phyloP scores from a whole-genome alignment of 2,888 invertebrate genomes.

The Drosophila koepferae region DNA sequence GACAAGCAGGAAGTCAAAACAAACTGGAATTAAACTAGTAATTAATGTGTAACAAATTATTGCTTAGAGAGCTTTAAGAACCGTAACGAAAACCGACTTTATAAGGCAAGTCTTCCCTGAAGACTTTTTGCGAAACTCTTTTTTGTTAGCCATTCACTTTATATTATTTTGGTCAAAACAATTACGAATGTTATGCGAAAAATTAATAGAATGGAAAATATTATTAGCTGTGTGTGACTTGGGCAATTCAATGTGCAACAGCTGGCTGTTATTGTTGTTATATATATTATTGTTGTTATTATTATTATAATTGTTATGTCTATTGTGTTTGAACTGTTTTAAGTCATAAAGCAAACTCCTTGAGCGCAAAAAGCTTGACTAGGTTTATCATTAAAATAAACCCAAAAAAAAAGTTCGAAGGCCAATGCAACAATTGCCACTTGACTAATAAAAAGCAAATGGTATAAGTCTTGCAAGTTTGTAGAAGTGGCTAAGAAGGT shows the following conservation, averaged over 20 bases:
- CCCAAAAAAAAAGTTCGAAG: constrained; percentile 31
- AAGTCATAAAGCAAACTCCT: constrained; percentile 25
- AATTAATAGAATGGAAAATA: constrained; percentile 76
- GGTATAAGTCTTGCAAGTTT: constrained; percentile 11
- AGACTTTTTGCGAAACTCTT: constrained; percentile 35
- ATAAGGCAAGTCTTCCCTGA: constrained; percentile 25
- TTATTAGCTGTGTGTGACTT: constrained; percentile 23
- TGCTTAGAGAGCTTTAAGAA: constrained; percentile 17
- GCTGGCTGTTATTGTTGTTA: constrained; percentile 5
- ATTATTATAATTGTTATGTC: constrained; percentile 11
- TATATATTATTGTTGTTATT: neutral
- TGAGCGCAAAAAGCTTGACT: constrained; percentile 18
- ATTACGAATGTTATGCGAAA: constrained; percentile 67
- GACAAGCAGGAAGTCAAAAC: constrained; percentile 16
- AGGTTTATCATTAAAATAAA: constrained; percentile 8
- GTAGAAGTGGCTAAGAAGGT: constrained; percentile 2
- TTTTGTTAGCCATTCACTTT: constrained; percentile 61
- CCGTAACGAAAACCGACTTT: constrained; percentile 9
- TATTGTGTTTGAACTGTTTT: constrained; percentile 19
- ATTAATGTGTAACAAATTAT: constrained; percentile 4
- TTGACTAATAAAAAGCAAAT: constrained; percentile 3
- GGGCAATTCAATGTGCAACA: constrained; percentile 44
- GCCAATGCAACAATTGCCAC: constrained; percentile 30
- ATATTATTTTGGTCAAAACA: constrained; percentile 38
- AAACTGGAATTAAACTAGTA: neutral